These are phyloP conservation scores for Passerina amoena DNA, from an alignment of 2,113 vertebrate genomes.

Conservation along the genomic window DNA sequence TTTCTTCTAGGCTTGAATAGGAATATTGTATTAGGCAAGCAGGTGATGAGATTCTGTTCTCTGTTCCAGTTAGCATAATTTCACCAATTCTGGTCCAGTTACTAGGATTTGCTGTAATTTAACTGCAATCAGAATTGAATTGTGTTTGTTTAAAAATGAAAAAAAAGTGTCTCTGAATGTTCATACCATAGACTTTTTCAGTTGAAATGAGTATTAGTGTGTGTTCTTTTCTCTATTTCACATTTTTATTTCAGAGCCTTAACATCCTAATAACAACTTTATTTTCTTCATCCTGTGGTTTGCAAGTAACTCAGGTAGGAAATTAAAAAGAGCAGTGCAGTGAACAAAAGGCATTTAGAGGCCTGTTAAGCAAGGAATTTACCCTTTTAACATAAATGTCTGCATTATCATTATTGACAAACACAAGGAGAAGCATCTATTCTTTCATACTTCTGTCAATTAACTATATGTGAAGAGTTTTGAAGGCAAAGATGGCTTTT, in stretches of 20 bases:
- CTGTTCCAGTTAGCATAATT: background rate
- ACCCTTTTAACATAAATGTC: background rate
- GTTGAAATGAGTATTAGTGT: background rate
- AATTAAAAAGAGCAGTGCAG: background rate
- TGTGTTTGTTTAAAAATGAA: background rate
- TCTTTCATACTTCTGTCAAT: background rate
- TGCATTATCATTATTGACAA: background rate
- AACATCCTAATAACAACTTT: background rate
- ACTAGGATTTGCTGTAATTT: background rate
- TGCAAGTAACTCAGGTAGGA: background rate
- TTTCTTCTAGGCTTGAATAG: conserved; percentile 40
- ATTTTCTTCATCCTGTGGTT: background rate
- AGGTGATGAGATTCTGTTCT: background rate
- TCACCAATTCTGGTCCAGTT: background rate
- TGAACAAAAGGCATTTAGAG: background rate
- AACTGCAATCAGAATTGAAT: background rate
- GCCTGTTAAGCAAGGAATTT: background rate
- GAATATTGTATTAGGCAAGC: conserved; percentile 26
- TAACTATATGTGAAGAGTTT: background rate
- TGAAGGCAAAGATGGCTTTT: background rate
- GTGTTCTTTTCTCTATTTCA: background rate
- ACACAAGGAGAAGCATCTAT: background rate
- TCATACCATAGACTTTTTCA: background rate
- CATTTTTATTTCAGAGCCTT: background rate
- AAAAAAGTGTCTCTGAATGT: background rate